A percentile compares a stretch with the other conserved stretches of the same genome.
These are phyloP conservation scores for Euschistus heros DNA, from an alignment of 1,140 invertebrate species.

Conservation along the genomic window DNA sequence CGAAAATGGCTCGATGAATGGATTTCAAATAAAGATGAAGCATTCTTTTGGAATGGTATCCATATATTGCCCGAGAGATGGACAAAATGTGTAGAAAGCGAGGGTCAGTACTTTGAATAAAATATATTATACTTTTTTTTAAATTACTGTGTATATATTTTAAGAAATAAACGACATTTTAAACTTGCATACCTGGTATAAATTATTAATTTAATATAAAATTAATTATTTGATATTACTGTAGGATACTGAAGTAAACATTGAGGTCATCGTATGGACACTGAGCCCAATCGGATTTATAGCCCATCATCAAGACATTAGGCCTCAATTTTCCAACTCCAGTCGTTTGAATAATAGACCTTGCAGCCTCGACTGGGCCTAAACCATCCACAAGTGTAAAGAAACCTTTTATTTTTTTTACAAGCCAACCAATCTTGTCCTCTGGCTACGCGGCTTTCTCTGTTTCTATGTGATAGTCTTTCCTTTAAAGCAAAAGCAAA, in stretches of 20 bases:
- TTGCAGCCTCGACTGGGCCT: slow-evolving; percentile 65
- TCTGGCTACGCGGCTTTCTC: slow-evolving; percentile 45
- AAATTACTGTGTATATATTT: too few relatives aligned
- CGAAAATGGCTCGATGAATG: too few relatives aligned
- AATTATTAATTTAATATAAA: too few relatives aligned
- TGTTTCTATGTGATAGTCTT: slow-evolving; percentile 51
- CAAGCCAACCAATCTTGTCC: slow-evolving; percentile 62
- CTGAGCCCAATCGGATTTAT: slow-evolving; percentile 77
- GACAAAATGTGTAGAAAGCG: too few relatives aligned
- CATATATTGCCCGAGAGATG: too few relatives aligned
- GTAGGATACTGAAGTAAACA: slow-evolving; percentile 85
- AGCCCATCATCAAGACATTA: slow-evolving; percentile 90
- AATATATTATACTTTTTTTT: too few relatives aligned
- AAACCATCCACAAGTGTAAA: slow-evolving; percentile 71
- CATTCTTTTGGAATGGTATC: too few relatives aligned
- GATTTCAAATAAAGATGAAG: too few relatives aligned
- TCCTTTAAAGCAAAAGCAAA: slow-evolving; percentile 38
- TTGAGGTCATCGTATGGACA: slow-evolving; percentile 61
- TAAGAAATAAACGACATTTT: too few relatives aligned
- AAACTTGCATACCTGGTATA: too few relatives aligned
- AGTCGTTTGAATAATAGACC: slow-evolving; percentile 61
- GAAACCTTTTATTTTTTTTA: slow-evolving; percentile 76
- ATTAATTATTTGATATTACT: too few relatives aligned
- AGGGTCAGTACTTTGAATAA: too few relatives aligned
- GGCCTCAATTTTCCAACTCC: slow-evolving; percentile 88